Percentiles rank a stretch among this genome's conserved stretches.
Evolutionary conservation across 2,113 vertebrate genomes (phyloP).

Genomic region (Brachirus orientalis): DNA sequence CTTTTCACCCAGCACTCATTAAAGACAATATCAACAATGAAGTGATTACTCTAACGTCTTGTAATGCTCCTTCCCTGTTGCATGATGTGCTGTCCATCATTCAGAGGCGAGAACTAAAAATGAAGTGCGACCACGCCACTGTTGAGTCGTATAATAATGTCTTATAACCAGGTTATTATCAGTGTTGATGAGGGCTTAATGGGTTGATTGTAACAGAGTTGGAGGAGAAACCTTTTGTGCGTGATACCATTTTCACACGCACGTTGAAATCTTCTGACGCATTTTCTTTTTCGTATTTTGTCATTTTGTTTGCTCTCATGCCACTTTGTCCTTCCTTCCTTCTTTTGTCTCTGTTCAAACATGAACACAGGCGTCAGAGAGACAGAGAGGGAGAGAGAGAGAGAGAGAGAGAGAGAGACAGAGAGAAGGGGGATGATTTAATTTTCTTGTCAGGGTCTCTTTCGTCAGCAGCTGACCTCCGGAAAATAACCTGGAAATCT

Average conservation of each 20-base stretch:
- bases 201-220: neutral
- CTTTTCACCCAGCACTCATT: neutral
- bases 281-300: neutral
- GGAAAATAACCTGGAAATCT: conserved; percentile 86
- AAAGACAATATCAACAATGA: conserved; percentile 1
- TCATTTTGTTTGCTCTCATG: neutral
- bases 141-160: conserved; percentile 21
- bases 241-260: no score
- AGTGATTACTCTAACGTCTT: neutral
- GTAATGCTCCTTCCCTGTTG: neutral
- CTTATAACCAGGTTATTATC: neutral
- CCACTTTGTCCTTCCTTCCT: conserved; percentile 8
- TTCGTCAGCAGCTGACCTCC: conserved; percentile 60
- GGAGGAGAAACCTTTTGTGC: neutral
- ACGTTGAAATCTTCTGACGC: no score
- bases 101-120: conserved; percentile 10
- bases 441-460: conserved; percentile 48
- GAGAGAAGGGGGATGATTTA: conserved; percentile 25
- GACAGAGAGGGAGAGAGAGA: neutral
- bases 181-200: neutral
- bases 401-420: neutral
- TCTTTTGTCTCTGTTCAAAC: conserved; percentile 7
- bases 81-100: conserved; percentile 5
- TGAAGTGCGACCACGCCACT: conserved; percentile 9
- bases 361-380: neutral